Percentiles rank a stretch among this genome's conserved stretches.
These are phyloP conservation scores for Trachythela sp. DNA, from an alignment of 64 coral and sea anemone species.

Conservation along the genomic window DNA sequence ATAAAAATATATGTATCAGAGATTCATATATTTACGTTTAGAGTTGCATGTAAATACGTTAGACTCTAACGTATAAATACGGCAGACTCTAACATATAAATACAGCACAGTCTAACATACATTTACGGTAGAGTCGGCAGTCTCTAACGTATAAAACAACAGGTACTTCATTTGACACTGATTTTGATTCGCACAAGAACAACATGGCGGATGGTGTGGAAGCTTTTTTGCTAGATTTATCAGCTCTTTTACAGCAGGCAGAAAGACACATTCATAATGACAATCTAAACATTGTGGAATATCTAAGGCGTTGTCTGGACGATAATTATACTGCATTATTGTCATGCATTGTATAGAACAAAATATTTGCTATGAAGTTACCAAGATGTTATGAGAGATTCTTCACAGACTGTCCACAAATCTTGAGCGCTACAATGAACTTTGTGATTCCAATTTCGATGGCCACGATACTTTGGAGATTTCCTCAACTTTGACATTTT, in stretches of 20 bases:
- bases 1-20: too few species aligned
- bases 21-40: too few species aligned
- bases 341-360: slow-evolving; percentile 48
- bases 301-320: slow-evolving; percentile 10
- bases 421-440: slow-evolving; percentile 53
- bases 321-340: slow-evolving; percentile 34
- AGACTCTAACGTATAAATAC: too few species aligned
- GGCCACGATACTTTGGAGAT: slow-evolving; percentile 34
- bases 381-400: slow-evolving; percentile 33
- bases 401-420: slow-evolving; percentile 31
- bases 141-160: too few species aligned
- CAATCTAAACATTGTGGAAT: not conserved
- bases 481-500: slow-evolving; percentile 24
- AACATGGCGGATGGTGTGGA: not conserved
- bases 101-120: too few species aligned
- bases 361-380: slow-evolving; percentile 38
- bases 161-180: too few species aligned
- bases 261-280: not conserved
- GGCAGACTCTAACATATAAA: too few species aligned
- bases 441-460: slow-evolving; percentile 29
- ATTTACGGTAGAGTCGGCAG: too few species aligned
- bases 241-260: not conserved
- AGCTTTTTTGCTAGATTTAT: slow-evolving; percentile 25
- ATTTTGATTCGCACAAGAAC: too few species aligned
- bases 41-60: too few species aligned